Evolutionary conservation across 2,113 vertebrate genomes (phyloP).

Genomic region (Nothoprocta pentlandii): DNA sequence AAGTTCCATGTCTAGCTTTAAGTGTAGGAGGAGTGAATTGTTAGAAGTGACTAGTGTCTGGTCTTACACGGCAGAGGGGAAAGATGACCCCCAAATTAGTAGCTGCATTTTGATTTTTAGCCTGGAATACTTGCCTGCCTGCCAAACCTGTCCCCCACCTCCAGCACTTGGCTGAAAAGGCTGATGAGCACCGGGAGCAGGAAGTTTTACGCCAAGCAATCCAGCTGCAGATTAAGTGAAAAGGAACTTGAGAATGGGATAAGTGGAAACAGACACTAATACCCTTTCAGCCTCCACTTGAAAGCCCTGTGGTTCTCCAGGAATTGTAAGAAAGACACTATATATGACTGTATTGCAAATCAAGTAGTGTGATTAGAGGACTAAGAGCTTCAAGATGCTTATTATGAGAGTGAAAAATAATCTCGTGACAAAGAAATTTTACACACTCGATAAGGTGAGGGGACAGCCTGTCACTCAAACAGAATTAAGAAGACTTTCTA

Average conservation of each 20-base stretch:
- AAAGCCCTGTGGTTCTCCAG: background rate
- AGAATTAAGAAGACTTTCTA: constrained; percentile 21
- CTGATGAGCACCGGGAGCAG: background rate
- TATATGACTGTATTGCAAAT: constrained; percentile 18
- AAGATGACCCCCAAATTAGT: background rate
- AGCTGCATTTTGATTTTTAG: background rate
- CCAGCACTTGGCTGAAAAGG: constrained; percentile 4
- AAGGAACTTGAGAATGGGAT: constrained; percentile 6
- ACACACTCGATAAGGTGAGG: constrained; percentile 32
- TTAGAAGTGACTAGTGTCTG: background rate
- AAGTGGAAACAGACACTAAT: constrained; percentile 40
- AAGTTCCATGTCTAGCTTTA: background rate
- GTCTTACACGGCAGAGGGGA: background rate
- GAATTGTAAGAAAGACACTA: background rate
- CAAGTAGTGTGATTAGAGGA: constrained; percentile 16
- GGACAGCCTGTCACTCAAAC: constrained; percentile 17
- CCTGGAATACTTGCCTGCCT: background rate
- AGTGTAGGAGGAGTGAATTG: background rate
- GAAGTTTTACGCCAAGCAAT: constrained; percentile 29
- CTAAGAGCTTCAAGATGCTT: background rate
- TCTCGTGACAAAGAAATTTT: constrained; percentile 36
- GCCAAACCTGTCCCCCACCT: background rate
- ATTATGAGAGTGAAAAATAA: constrained; percentile 4
- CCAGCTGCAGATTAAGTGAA: background rate
- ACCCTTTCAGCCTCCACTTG: background rate